Percentiles rank a stretch among this genome's conserved stretches.
Conservation (phyloP, 2,797 vertebrate species). For the Rhabdophis nuchalis region DNA sequence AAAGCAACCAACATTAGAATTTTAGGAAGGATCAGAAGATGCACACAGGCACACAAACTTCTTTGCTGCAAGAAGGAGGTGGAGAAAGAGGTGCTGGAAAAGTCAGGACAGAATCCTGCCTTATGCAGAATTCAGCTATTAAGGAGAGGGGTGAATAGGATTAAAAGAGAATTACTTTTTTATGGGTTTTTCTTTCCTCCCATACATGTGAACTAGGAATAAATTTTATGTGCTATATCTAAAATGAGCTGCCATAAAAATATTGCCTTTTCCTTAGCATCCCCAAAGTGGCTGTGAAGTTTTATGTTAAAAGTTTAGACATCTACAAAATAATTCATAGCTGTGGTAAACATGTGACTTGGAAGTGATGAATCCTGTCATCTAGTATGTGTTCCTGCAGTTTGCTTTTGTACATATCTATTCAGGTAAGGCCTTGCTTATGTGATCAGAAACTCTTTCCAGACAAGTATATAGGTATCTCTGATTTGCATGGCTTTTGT, state of each 20-base stretch:
- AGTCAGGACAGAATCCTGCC: background rate
- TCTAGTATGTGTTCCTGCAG: background rate
- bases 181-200: background rate
- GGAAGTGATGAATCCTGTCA: background rate
- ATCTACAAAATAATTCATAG: background rate
- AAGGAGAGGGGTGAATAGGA: background rate
- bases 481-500: background rate
- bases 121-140: background rate
- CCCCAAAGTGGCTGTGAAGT: background rate
- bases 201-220: background rate
- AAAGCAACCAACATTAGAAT: background rate
- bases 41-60: rapidly evolving
- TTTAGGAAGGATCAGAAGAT: background rate
- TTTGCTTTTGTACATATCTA: background rate
- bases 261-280: background rate
- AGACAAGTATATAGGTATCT: background rate
- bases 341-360: background rate
- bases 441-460: background rate
- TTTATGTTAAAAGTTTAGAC: background rate
- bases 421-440: background rate
- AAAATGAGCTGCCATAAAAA: background rate
- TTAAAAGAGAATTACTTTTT: constrained; percentile 4
- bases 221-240: background rate
- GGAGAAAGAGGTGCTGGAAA: background rate
- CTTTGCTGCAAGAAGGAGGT: background rate